Conservation (phyloP, 2,113 vertebrate species). For the Phalacrocorax aristotelis region DNA sequence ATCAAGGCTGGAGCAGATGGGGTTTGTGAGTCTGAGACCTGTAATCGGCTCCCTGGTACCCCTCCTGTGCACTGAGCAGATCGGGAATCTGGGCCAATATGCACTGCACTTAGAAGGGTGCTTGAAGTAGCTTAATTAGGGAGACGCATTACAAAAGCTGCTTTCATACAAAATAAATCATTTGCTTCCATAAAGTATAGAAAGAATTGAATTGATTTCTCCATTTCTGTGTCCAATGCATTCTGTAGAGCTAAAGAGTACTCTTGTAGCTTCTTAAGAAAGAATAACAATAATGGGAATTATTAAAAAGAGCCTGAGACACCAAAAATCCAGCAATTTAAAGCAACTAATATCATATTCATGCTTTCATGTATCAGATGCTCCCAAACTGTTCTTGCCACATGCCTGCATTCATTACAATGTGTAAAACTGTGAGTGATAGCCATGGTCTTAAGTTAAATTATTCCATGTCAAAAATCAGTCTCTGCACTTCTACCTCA, state of each 20-base stretch:
- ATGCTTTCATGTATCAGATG: slow-evolving; percentile 41
- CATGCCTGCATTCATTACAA: slow-evolving; percentile 32
- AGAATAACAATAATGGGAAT: background rate
- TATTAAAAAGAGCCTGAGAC: background rate
- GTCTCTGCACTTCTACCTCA: slow-evolving; percentile 15
- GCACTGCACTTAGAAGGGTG: background rate
- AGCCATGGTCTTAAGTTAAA: slow-evolving; percentile 25
- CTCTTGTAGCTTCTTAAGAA: background rate
- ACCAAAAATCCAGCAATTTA: slow-evolving; percentile 26
- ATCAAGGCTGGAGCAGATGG: background rate
- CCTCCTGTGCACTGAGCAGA: background rate
- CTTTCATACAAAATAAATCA: background rate
- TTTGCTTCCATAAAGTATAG: background rate
- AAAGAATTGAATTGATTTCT: background rate
- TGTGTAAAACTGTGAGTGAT: slow-evolving; percentile 17
- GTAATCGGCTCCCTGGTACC: background rate
- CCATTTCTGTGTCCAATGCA: background rate
- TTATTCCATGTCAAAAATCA: slow-evolving; percentile 1
- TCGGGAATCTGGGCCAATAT: background rate
- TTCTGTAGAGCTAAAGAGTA: background rate
- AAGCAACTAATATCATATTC: slow-evolving; percentile 29
- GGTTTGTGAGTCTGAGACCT: background rate
- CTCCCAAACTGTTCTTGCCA: background rate
- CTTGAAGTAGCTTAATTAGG: slow-evolving; percentile 20
- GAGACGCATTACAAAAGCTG: background rate